These are phyloP conservation scores for Tachina grossa DNA, from an alignment of 2,888 invertebrate species.

Conservation along the genomic window DNA sequence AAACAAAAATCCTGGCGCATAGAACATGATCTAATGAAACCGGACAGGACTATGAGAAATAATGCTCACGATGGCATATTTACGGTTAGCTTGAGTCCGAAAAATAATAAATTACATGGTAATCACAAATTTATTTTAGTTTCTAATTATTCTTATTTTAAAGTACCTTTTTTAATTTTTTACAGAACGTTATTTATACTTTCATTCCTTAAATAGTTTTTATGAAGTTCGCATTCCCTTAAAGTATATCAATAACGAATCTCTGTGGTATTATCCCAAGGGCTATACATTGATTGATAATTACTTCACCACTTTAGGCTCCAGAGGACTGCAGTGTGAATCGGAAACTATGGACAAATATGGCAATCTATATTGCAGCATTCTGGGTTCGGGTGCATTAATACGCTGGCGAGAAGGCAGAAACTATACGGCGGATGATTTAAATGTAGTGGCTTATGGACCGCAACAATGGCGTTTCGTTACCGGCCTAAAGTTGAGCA, in stretches of 20 bases:
- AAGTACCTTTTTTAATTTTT: background rate
- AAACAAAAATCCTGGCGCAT: conserved; percentile 85
- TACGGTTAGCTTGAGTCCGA: conserved; percentile 79
- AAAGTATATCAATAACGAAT: conserved; percentile 84
- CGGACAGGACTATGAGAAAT: conserved; percentile 80
- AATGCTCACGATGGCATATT: conserved; percentile 79
- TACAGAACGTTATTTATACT: conserved; percentile 84
- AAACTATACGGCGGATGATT: conserved; percentile 84
- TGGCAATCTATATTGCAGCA: conserved; percentile 89
- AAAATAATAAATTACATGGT: conserved; percentile 62
- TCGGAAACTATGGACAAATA: conserved; percentile 88
- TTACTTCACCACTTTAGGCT: conserved; percentile 84
- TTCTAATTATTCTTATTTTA: background rate
- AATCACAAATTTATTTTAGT: background rate
- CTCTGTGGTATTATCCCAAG: conserved; percentile 83
- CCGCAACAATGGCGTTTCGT: conserved; percentile 87
- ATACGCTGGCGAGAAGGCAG: conserved; percentile 89
- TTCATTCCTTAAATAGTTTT: conserved; percentile 86
- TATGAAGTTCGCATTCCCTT: conserved; percentile 86
- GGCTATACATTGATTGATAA: conserved; percentile 75
- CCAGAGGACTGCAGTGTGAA: conserved; percentile 87
- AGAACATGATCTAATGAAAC: conserved; percentile 84
- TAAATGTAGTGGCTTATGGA: conserved; percentile 85
- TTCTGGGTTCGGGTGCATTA: conserved; percentile 87
- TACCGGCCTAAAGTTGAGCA: conserved; percentile 88